Conservation (phyloP, 64 coral and sea anemone species). For the Astreopora myriophthalma region DNA sequence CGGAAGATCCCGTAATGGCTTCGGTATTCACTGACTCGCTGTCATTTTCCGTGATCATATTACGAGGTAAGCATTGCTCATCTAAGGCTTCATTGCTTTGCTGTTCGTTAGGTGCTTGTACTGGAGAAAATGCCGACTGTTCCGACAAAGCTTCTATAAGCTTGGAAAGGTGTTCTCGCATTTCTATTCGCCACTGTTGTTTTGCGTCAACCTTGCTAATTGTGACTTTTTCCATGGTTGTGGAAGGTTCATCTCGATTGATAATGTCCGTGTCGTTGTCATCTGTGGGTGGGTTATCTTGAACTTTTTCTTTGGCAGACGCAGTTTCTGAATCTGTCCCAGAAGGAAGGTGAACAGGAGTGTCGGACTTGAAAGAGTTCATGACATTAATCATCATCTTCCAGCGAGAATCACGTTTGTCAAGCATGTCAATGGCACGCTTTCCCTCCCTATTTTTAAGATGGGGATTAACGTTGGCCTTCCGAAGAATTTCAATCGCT, state of each 20-base stretch:
- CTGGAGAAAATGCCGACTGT: neutral
- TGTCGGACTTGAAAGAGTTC: slow-evolving; percentile 1
- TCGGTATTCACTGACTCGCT: neutral
- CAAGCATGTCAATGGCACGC: slow-evolving; percentile 25
- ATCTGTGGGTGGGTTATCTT: neutral
- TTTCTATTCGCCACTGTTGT: neutral
- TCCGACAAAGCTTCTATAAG: neutral
- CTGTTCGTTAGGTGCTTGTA: slow-evolving; percentile 18
- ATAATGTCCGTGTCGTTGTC: no score
- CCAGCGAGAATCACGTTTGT: slow-evolving; percentile 15
- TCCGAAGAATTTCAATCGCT: slow-evolving; percentile 53
- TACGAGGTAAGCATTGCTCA: neutral
- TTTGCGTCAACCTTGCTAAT: neutral
- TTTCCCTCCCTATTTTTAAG: slow-evolving; percentile 49
- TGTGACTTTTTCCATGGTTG: neutral
- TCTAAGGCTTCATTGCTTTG: neutral
- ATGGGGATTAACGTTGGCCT: slow-evolving; percentile 58
- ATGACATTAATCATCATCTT: slow-evolving; percentile 34
- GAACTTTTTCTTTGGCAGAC: neutral
- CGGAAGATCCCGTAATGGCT: neutral
- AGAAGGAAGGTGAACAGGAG: neutral
- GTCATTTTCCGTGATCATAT: neutral
- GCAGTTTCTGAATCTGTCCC: neutral
- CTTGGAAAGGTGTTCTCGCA: neutral
- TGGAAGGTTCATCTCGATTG: neutral